Conservation (phyloP, 2,113 vertebrate species). For the Girardinichthys multiradiatus region DNA sequence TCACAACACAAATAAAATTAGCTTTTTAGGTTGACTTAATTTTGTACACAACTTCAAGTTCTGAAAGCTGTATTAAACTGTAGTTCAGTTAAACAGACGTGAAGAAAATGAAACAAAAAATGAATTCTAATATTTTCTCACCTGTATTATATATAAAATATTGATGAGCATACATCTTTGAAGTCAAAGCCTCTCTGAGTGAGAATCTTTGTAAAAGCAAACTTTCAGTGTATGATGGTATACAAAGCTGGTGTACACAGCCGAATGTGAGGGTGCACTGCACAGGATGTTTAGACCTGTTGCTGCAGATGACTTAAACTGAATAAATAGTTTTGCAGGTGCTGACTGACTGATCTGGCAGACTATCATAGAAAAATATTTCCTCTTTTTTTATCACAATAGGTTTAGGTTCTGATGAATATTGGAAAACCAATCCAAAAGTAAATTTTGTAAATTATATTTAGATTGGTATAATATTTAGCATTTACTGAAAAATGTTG, state of each 20-base stretch:
- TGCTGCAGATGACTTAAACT: conserved; percentile 12
- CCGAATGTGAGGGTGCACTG: background rate
- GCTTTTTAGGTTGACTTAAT: too few relatives aligned
- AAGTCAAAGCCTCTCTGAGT: background rate
- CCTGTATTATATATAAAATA: background rate
- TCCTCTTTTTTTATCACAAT: background rate
- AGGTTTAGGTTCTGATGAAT: background rate
- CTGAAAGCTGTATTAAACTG: too few relatives aligned
- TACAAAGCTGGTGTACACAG: background rate
- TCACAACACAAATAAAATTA: too few relatives aligned
- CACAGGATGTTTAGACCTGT: conserved; percentile 15
- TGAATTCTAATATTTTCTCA: too few relatives aligned
- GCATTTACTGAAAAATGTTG: background rate
- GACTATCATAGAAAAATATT: background rate
- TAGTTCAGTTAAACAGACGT: background rate
- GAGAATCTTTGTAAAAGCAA: background rate
- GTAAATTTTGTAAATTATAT: background rate
- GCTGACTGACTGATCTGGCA: background rate
- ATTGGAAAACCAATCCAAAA: background rate
- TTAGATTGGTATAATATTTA: background rate
- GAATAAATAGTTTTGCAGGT: conserved; percentile 18
- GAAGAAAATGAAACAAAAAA: background rate
- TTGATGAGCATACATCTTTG: background rate
- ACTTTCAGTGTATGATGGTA: background rate
- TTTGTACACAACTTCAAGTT: too few relatives aligned